Conservation (phyloP, 2,113 vertebrate genomes). For the Tursiops truncatus region DNA sequence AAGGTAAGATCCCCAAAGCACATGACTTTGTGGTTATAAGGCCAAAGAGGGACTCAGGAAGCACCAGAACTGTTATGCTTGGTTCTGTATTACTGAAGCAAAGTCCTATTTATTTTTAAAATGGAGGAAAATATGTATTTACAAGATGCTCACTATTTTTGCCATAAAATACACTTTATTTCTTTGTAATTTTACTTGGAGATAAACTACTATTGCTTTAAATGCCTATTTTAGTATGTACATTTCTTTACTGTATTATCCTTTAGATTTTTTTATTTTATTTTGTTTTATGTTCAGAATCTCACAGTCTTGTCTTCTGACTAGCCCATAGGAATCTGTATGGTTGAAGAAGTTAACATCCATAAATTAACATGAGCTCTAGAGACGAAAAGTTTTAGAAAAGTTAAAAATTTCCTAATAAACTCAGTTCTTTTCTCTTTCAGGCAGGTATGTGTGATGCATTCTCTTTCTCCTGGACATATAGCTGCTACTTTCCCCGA, state of each 20-base stretch:
- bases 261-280: neutral
- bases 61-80: neutral
- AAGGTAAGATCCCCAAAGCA: conserved; percentile 69
- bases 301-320: neutral
- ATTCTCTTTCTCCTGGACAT: neutral
- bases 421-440: neutral
- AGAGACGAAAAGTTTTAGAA: neutral
- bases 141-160: conserved; percentile 12
- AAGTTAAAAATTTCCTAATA: conserved; percentile 39
- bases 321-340: neutral
- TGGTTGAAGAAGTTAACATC: conserved; percentile 37
- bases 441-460: neutral
- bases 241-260: neutral
- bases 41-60: conserved; percentile 51
- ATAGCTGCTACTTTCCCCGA: neutral
- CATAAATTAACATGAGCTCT: neutral
- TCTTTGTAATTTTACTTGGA: neutral
- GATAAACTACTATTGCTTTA: neutral
- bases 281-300: conserved; percentile 34
- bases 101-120: conserved; percentile 21
- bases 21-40: conserved; percentile 67
- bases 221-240: neutral
- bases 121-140: neutral
- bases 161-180: neutral
- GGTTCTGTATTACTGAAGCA: neutral